Evolutionary conservation across 2,888 invertebrate species (phyloP).

Genomic region (Callinectes sapidus): DNA sequence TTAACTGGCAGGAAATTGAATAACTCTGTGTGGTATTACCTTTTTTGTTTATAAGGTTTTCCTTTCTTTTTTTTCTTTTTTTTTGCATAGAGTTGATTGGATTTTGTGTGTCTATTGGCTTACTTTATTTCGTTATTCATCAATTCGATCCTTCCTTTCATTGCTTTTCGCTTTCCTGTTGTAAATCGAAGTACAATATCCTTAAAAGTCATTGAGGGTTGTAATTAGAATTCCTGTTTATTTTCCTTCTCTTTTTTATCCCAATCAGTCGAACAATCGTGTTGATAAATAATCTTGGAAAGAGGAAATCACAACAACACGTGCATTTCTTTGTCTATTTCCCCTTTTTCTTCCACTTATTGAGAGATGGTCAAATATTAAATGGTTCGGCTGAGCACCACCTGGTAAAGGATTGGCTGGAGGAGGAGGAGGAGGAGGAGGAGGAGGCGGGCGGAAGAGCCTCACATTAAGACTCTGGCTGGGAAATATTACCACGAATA

Average conservation of each 20-base stretch:
- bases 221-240: neutral
- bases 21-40: neutral
- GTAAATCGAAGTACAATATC: neutral
- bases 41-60: neutral
- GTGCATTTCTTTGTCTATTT: no score
- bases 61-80: neutral
- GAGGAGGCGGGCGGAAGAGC: constrained; percentile 38
- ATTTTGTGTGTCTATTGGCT: neutral
- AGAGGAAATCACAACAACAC: no score
- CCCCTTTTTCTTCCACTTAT: no score
- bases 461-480: constrained; percentile 52
- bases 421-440: neutral
- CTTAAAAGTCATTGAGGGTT: neutral
- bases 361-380: no score
- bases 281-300: no score
- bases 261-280: neutral
- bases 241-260: neutral
- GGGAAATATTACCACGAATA: constrained; percentile 50
- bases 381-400: neutral
- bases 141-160: neutral
- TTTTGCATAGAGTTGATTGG: neutral
- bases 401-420: neutral
- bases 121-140: neutral
- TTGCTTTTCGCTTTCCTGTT: neutral
- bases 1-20: neutral